A percentile compares a stretch with the other conserved stretches of the same genome.
Conservation (phyloP, 1,140 invertebrate species). For the Dreissena polymorpha region DNA sequence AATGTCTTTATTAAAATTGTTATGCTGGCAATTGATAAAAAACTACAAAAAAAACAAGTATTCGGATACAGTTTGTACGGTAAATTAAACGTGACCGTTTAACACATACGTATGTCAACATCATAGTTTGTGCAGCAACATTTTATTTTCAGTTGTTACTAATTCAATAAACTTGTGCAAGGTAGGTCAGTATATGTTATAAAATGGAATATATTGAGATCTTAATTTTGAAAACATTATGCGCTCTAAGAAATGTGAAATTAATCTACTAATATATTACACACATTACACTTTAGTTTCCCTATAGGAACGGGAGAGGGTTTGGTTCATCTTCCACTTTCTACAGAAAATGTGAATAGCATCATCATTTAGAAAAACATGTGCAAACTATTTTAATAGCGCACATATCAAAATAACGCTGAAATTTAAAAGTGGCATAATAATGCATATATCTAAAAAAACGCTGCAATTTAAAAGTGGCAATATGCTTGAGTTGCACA, state of each 20-base stretch:
- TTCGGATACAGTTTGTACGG: too few species aligned
- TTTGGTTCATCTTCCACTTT: not conserved
- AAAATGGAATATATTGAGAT: not conserved
- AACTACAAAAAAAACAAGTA: too few species aligned
- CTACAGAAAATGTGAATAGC: not conserved
- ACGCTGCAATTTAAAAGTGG: too few species aligned
- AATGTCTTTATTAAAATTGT: too few species aligned
- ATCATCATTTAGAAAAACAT: not conserved
- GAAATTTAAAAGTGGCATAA: too few species aligned
- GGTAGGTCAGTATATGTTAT: not conserved
- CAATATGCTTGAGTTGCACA: too few species aligned
- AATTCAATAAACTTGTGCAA: not conserved
- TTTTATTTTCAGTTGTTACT: not conserved
- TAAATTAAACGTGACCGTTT: too few species aligned
- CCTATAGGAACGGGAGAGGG: not conserved
- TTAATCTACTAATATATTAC: slow-evolving; percentile 1
- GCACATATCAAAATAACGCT: too few species aligned
- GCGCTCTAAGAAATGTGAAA: not conserved
- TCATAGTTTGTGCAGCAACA: not conserved
- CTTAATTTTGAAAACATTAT: slow-evolving; percentile 1
- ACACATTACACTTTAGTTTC: not conserved
- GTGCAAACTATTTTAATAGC: not conserved
- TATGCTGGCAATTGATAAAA: too few species aligned
- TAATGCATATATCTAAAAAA: too few species aligned
- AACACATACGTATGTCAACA: not conserved